These are phyloP conservation scores for Poeciliopsis presidionis DNA, from an alignment of 2,797 vertebrate species.

Conservation along the genomic window DNA sequence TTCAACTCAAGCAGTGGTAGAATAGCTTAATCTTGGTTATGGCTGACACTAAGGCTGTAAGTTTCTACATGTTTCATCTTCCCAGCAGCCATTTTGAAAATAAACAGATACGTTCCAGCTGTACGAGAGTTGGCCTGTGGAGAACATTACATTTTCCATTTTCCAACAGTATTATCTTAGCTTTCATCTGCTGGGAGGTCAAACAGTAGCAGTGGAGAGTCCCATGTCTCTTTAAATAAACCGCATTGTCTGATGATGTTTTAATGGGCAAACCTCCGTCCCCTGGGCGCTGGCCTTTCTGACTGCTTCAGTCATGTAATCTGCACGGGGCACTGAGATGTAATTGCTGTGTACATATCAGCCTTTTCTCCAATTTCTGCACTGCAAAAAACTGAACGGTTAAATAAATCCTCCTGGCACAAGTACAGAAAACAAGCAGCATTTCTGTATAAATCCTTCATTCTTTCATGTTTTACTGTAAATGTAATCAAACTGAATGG, in stretches of 20 bases:
- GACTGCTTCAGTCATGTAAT: slow-evolving; percentile 37
- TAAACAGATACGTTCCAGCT: slow-evolving; percentile 49
- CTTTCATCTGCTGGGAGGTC: slow-evolving; percentile 56
- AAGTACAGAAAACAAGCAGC: not conserved
- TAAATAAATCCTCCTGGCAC: not conserved
- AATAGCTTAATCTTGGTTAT: not conserved
- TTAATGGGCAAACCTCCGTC: slow-evolving; percentile 72
- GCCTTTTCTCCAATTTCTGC: slow-evolving; percentile 47
- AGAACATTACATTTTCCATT: slow-evolving; percentile 57
- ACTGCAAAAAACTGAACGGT: slow-evolving; percentile 50
- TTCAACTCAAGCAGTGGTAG: not conserved
- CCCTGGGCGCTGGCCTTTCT: slow-evolving; percentile 67
- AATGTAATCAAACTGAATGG: not conserved
- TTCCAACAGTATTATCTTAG: slow-evolving; percentile 59
- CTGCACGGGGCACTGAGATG: slow-evolving; percentile 45
- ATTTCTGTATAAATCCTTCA: not conserved
- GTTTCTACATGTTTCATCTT: slow-evolving; percentile 33
- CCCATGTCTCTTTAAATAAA: slow-evolving; percentile 76
- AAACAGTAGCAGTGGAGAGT: slow-evolving; percentile 71
- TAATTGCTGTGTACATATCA: slow-evolving; percentile 69
- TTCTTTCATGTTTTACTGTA: not conserved
- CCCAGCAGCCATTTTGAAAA: slow-evolving; percentile 38
- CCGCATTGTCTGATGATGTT: slow-evolving; percentile 73
- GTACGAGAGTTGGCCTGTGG: slow-evolving; percentile 53
- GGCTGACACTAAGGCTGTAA: slow-evolving; percentile 7